Percentiles rank a stretch among this genome's conserved stretches.
These are phyloP conservation scores for Hoplodrina blanda DNA, from an alignment of 2,888 invertebrate species.

Conservation along the genomic window DNA sequence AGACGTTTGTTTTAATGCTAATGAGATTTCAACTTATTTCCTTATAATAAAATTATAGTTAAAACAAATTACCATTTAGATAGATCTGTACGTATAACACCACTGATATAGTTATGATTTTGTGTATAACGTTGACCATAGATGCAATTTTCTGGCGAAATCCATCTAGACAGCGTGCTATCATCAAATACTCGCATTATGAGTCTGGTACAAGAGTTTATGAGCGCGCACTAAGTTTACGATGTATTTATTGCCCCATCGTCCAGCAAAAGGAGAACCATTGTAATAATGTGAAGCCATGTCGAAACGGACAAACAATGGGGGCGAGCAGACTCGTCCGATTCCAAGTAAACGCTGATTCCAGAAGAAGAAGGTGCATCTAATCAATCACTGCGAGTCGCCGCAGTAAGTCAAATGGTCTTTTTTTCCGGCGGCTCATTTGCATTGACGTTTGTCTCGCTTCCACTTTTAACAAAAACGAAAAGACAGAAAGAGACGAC, in stretches of 20 bases:
- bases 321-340: slow-evolving; percentile 70
- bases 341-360: slow-evolving; percentile 77
- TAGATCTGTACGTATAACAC: slow-evolving; percentile 25
- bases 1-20: slow-evolving; percentile 40
- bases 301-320: slow-evolving; percentile 79
- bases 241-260: slow-evolving; percentile 77
- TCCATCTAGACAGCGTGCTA: slow-evolving; percentile 48
- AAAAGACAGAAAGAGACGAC: slow-evolving; percentile 69
- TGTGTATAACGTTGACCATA: slow-evolving; percentile 2
- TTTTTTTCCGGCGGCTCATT: slow-evolving; percentile 81
- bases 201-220: slow-evolving; percentile 73
- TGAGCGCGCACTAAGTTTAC: slow-evolving; percentile 76
- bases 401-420: slow-evolving; percentile 80
- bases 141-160: slow-evolving; percentile 6
- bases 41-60: slow-evolving; percentile 29
- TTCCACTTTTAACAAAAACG: slow-evolving; percentile 55
- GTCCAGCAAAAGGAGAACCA: slow-evolving; percentile 69
- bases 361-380: slow-evolving; percentile 84
- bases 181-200: slow-evolving; percentile 71
- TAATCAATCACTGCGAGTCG: slow-evolving; percentile 84
- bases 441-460: slow-evolving; percentile 77
- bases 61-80: slow-evolving; percentile 32
- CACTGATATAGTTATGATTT: slow-evolving; percentile 3
- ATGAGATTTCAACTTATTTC: slow-evolving; percentile 40
- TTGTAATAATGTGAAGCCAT: slow-evolving; percentile 73